These are phyloP conservation scores for Atopsyche davidsoni DNA, from an alignment of 1,140 invertebrate genomes.

Conservation along the genomic window DNA sequence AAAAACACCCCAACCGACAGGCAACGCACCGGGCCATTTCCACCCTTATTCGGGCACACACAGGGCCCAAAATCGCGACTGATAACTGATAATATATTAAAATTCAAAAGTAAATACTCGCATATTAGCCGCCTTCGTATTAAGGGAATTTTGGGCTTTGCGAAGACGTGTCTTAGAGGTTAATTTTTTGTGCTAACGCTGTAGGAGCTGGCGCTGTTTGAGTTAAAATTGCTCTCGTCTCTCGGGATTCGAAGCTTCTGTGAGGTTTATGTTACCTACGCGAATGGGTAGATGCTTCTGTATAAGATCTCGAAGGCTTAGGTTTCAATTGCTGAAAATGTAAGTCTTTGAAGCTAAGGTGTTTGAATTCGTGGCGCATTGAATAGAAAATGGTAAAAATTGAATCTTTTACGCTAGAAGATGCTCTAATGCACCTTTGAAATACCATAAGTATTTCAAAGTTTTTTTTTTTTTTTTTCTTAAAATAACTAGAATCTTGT, in stretches of 20 bases:
- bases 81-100: slow-evolving; percentile 1
- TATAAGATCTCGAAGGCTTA: too few relatives aligned
- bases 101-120: not conserved
- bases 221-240: slow-evolving; percentile 1
- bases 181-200: slow-evolving; percentile 3
- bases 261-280: too few relatives aligned
- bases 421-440: too few relatives aligned
- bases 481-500: too few relatives aligned
- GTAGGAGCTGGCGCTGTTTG: slow-evolving; percentile 7
- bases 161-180: slow-evolving; percentile 3
- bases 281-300: too few relatives aligned
- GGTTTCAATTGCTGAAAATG: slow-evolving; percentile 22
- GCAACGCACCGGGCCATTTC: not conserved
- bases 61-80: slow-evolving; percentile 7
- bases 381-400: too few relatives aligned
- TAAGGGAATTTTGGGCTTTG: slow-evolving; percentile 8
- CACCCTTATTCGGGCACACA: not conserved
- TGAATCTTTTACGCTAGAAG: too few relatives aligned
- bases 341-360: too few relatives aligned
- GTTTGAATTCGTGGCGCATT: too few relatives aligned
- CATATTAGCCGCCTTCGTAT: slow-evolving; percentile 3
- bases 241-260: too few relatives aligned
- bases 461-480: too few relatives aligned
- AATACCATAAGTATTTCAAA: too few relatives aligned
- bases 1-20: not conserved